A percentile compares a stretch with the other conserved stretches of the same genome.
These are phyloP conservation scores for Reinhardtius hippoglossoides DNA, from an alignment of 2,113 vertebrate genomes.

Conservation along the genomic window DNA sequence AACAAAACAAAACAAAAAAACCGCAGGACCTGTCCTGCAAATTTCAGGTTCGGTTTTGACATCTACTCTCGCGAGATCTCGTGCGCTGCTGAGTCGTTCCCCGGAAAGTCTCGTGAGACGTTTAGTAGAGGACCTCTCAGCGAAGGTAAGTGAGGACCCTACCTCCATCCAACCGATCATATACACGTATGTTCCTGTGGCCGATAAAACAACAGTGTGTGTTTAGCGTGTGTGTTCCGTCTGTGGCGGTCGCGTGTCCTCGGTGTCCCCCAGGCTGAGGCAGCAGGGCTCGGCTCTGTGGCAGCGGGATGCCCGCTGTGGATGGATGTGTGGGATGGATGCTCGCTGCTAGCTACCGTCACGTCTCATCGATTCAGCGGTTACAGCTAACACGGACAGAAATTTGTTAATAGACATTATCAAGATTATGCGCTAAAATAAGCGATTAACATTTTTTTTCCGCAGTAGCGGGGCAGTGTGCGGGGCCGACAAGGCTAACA, in stretches of 20 bases:
- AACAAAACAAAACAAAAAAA: neutral
- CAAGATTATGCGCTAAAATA: too few relatives aligned
- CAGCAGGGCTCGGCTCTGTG: neutral
- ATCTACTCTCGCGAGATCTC: constrained; percentile 66
- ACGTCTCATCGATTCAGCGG: constrained; percentile 14
- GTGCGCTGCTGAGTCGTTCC: constrained; percentile 31
- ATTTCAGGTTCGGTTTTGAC: neutral
- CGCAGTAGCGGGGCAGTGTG: neutral
- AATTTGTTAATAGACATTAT: neutral
- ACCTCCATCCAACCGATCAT: neutral
- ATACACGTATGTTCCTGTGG: neutral
- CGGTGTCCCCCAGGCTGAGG: constrained; percentile 1
- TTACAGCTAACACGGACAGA: neutral
- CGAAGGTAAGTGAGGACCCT: constrained; percentile 66
- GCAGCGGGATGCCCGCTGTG: constrained; percentile 31
- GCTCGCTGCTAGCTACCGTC: constrained; percentile 36
- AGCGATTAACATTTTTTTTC: too few relatives aligned
- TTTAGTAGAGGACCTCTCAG: constrained; percentile 39
- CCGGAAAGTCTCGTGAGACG: constrained; percentile 58
- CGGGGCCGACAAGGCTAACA: neutral
- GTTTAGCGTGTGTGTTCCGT: neutral
- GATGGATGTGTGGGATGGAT: constrained; percentile 59
- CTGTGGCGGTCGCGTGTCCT: neutral
- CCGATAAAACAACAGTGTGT: neutral
- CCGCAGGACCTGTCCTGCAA: neutral